These are phyloP conservation scores for Laterallus jamaicensis DNA, from an alignment of 2,113 vertebrate species.

Conservation along the genomic window DNA sequence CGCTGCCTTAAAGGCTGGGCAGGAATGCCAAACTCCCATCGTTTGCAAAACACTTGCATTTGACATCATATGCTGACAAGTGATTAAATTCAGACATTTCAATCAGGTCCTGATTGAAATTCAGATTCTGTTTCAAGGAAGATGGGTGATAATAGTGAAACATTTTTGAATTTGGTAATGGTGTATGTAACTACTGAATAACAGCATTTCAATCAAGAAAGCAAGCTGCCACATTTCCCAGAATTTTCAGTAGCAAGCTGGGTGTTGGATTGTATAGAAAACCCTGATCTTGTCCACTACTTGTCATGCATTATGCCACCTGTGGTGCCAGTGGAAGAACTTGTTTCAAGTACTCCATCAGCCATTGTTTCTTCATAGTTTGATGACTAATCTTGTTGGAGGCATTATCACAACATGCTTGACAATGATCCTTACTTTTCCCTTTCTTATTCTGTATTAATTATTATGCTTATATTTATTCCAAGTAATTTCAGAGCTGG, in stretches of 20 bases:
- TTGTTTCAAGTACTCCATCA: background rate
- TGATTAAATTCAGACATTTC: background rate
- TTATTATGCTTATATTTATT: background rate
- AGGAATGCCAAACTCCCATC: background rate
- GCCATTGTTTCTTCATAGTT: background rate
- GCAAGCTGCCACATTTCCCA: background rate
- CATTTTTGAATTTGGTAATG: background rate
- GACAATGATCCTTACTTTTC: background rate
- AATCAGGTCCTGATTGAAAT: background rate
- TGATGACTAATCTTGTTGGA: background rate
- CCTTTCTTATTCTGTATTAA: background rate
- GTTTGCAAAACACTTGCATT: background rate
- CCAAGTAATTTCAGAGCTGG: background rate
- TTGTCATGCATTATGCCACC: background rate
- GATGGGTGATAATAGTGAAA: background rate
- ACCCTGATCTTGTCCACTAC: background rate
- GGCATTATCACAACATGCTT: background rate
- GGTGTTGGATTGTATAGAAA: background rate
- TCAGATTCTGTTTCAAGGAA: background rate
- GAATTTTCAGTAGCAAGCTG: background rate
- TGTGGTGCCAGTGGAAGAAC: background rate
- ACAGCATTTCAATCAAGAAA: background rate
- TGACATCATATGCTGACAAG: background rate
- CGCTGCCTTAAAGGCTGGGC: background rate
- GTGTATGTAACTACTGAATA: background rate